Evolutionary conservation across 2,888 invertebrate genomes (phyloP).

Genomic region (Ceraclea dissimilis): DNA sequence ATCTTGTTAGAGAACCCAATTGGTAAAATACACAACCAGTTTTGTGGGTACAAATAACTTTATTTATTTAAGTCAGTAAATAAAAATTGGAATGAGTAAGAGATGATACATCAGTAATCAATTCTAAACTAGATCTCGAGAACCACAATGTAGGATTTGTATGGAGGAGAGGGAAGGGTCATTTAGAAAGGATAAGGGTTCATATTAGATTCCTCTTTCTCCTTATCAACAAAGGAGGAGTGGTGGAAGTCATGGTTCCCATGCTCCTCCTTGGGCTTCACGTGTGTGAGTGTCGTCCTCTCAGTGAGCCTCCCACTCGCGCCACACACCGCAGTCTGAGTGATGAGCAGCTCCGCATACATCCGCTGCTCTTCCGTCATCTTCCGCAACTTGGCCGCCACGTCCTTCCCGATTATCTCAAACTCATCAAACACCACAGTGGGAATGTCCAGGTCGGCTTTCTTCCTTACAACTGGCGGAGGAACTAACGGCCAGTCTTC

Average conservation of each 20-base stretch:
- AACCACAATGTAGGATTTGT: too few species aligned
- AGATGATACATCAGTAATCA: too few species aligned
- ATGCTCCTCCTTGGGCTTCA: neutral
- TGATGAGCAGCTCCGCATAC: conserved; percentile 21
- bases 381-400: conserved; percentile 21
- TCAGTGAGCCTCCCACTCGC: neutral
- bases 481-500: neutral
- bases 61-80: too few species aligned
- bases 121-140: too few species aligned
- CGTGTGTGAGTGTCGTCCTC: neutral
- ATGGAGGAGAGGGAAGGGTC: too few species aligned
- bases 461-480: neutral
- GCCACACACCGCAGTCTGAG: conserved; percentile 14
- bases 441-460: neutral
- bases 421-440: neutral
- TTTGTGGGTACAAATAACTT: too few species aligned
- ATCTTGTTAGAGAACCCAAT: too few species aligned
- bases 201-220: too few species aligned
- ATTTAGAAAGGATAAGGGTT: too few species aligned
- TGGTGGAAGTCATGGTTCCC: neutral
- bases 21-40: too few species aligned
- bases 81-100: too few species aligned
- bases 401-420: conserved; percentile 10
- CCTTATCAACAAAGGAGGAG: too few species aligned
- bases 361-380: conserved; percentile 24